Evolutionary conservation across 2,113 vertebrate species (phyloP), one percentile per base, ranked within the genome.

Genomic region (Zingel zingel): DNA sequence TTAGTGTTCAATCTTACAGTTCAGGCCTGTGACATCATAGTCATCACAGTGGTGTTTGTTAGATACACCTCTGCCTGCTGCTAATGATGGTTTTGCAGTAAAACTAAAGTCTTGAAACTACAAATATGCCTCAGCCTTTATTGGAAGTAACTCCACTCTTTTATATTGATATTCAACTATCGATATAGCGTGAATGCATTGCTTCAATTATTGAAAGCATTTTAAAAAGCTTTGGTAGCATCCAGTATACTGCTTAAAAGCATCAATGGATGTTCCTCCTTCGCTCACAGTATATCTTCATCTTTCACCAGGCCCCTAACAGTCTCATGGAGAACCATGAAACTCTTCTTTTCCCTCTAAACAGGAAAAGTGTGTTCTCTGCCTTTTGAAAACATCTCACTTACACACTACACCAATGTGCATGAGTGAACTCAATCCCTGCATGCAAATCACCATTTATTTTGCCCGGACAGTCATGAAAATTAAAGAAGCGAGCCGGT

Each of bases 391-490:
- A 83, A 63, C 2, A 36, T n/a, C 51, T 77, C 54, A 48, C 82
- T 77, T 36, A 62, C 47, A 67, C 50, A 23, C 25, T 71, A 70
- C n/a, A 63, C 65, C 23, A 48, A 10, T 53, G 50, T 81, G 77
- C 53, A 72, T 25, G 33, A 30, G 63, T 16, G 16, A 23, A 70
- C 54, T 68, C 2, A 18, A 54, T 69, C 69, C 58, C n/a, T 45
- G 33, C 12, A 0, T 66, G 67, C 77, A 81, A 75, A 82, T 78
- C 77, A 68, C 5, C 21, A 59, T 86, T 78, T 83, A 36, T 39
- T 62, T 71, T 84, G 64, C 76, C 66, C 19, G 74, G 57, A 72
- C 69, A 50, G 53, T 69, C 7, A 2, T 27, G 39, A 30, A 88
- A 79, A 66, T 30, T 7, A 79, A 81, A 63, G 72, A 27, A 51